These are phyloP conservation scores for Atrichornis clamosus DNA, from an alignment of 2,113 vertebrate genomes.

Conservation along the genomic window DNA sequence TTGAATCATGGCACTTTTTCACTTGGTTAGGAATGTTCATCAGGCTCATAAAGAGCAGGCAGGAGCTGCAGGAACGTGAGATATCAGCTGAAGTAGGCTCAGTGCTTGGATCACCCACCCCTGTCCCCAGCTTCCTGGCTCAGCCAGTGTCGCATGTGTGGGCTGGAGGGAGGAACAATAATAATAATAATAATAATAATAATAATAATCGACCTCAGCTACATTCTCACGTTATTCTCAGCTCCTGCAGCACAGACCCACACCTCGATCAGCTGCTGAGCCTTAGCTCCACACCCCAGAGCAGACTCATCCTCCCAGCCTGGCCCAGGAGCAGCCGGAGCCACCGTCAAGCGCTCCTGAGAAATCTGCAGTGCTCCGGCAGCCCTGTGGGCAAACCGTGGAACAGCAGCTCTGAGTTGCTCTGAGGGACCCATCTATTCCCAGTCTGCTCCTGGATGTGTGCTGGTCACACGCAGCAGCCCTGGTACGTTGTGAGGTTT, in stretches of 20 bases:
- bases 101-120: not conserved
- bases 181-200: too few species aligned
- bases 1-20: not conserved
- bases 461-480: not conserved
- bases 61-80: not conserved
- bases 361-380: not conserved
- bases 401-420: too few species aligned
- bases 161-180: not conserved
- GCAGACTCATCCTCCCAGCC: not conserved
- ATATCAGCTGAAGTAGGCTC: not conserved
- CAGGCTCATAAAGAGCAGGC: not conserved
- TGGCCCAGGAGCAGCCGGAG: fast-evolving
- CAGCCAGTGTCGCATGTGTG: not conserved
- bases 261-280: not conserved
- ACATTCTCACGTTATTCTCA: fast-evolving
- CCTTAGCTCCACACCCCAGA: not conserved
- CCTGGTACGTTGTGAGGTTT: not conserved
- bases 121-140: not conserved
- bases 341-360: not conserved
- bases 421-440: fast-evolving
- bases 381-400: not conserved
- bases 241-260: not conserved
- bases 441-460: not conserved
- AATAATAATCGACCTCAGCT: not conserved
- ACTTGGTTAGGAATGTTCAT: not conserved